These are phyloP conservation scores for Machaerirhynchus nigripectus DNA, from an alignment of 2,113 vertebrate genomes.

Conservation along the genomic window DNA sequence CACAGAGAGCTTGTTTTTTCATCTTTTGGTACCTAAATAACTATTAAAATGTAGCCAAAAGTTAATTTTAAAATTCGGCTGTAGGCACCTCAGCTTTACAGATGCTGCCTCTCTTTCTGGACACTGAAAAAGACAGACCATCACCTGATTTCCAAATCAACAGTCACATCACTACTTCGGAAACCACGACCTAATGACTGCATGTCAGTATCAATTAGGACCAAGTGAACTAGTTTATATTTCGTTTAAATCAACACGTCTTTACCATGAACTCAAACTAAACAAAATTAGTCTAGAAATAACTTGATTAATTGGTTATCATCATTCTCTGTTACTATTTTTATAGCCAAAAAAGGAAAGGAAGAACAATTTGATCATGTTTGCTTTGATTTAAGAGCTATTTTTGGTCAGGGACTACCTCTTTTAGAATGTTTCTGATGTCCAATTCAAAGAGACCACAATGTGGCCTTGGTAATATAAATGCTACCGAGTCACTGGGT, in stretches of 20 bases:
- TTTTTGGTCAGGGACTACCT: background rate
- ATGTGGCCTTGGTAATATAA: background rate
- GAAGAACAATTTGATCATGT: background rate
- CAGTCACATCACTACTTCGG: background rate
- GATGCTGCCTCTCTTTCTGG: background rate
- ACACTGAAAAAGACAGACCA: background rate
- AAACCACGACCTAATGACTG: background rate
- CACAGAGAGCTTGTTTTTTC: background rate
- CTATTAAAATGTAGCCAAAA: background rate
- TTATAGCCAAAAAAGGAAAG: background rate
- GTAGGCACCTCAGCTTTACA: background rate
- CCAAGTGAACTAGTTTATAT: background rate
- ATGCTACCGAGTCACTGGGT: fast-evolving
- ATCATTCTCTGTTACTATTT: background rate
- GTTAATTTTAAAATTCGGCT: background rate
- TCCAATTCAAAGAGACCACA: background rate
- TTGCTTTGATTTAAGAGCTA: background rate
- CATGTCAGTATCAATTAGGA: background rate
- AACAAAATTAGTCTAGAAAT: background rate
- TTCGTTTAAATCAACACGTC: background rate
- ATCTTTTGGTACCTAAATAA: background rate
- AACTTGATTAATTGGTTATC: background rate
- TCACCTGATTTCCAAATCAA: background rate
- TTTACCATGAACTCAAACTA: background rate
- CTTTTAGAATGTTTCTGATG: background rate